phyloP scores from a whole-genome alignment of 2,113 vertebrate genomes.

The Speoplatyrhinus poulsoni region DNA sequence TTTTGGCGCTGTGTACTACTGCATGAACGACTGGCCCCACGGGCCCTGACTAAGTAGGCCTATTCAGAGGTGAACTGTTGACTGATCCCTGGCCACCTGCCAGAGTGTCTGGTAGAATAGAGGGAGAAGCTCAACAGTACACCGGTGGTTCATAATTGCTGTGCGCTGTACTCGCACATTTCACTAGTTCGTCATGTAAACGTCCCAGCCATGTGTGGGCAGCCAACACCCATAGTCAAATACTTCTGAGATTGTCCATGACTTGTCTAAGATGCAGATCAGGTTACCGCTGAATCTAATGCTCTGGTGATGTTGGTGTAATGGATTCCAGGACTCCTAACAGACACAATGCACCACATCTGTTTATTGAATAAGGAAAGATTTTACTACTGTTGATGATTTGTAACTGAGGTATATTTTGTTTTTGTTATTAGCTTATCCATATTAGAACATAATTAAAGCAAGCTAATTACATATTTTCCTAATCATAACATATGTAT shows the following conservation, averaged over 20 bases:
- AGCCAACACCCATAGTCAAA: not conserved
- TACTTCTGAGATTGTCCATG: slow-evolving; percentile 3
- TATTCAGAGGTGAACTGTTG: slow-evolving; percentile 35
- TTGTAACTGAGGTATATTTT: too few relatives aligned
- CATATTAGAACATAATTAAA: too few relatives aligned
- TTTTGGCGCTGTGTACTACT: slow-evolving; percentile 27
- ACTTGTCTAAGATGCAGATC: not conserved
- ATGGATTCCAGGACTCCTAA: not conserved
- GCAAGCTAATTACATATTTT: too few relatives aligned
- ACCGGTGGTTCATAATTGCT: slow-evolving; percentile 23
- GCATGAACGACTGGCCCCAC: slow-evolving; percentile 8
- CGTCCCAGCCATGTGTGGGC: not conserved
- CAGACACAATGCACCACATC: slow-evolving; percentile 8
- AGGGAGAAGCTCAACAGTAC: slow-evolving; percentile 26
- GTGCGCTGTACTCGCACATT: slow-evolving; percentile 1
- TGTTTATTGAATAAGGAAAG: not conserved
- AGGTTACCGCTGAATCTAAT: not conserved
- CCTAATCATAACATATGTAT: too few relatives aligned
- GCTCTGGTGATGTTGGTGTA: not conserved
- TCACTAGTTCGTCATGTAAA: not conserved
- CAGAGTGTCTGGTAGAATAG: slow-evolving; percentile 24
- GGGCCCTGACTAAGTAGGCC: slow-evolving; percentile 16
- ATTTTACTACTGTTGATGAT: too few relatives aligned
- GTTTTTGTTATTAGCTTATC: too few relatives aligned
- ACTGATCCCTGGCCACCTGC: slow-evolving; percentile 34